Conservation (phyloP, 2,888 invertebrate genomes). For the Zhuqinia jingwanae region DNA sequence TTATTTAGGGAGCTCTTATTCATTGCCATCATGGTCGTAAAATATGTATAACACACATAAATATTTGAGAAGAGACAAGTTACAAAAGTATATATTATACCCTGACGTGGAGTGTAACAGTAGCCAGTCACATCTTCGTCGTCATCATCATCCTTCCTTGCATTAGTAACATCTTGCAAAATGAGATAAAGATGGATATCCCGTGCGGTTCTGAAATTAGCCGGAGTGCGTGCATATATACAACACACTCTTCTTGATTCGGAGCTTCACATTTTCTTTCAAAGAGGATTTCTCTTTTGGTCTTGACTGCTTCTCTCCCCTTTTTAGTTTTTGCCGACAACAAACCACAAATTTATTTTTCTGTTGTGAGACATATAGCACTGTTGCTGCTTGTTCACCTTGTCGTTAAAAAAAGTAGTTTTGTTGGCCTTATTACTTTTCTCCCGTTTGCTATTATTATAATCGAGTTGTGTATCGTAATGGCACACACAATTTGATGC, state of each 20-base stretch:
- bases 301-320: slow-evolving; percentile 18
- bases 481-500: slow-evolving; percentile 44
- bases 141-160: slow-evolving; percentile 32
- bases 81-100: not conserved
- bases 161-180: slow-evolving; percentile 6
- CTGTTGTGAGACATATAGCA: not conserved
- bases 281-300: too few species aligned
- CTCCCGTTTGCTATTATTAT: slow-evolving; percentile 51
- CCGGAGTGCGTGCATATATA: slow-evolving; percentile 16
- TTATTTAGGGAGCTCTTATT: slow-evolving; percentile 12
- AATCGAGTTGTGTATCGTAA: slow-evolving; percentile 43
- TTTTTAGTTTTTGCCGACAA: slow-evolving; percentile 13
- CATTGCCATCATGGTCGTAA: slow-evolving; percentile 22
- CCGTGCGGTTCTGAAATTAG: slow-evolving; percentile 63
- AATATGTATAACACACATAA: slow-evolving; percentile 19
- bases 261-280: not conserved
- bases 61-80: not conserved
- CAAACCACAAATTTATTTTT: slow-evolving; percentile 15
- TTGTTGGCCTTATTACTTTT: slow-evolving; percentile 61
- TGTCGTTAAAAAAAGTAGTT: slow-evolving; percentile 48
- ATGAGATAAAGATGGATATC: slow-evolving; percentile 2
- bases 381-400: slow-evolving; percentile 54
- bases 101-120: not conserved
- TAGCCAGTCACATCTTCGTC: not conserved
- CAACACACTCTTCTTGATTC: not conserved